Evolutionary conservation across 1,140 invertebrate genomes (phyloP).

Genomic region (Carcinoscorpius rotundicauda): DNA sequence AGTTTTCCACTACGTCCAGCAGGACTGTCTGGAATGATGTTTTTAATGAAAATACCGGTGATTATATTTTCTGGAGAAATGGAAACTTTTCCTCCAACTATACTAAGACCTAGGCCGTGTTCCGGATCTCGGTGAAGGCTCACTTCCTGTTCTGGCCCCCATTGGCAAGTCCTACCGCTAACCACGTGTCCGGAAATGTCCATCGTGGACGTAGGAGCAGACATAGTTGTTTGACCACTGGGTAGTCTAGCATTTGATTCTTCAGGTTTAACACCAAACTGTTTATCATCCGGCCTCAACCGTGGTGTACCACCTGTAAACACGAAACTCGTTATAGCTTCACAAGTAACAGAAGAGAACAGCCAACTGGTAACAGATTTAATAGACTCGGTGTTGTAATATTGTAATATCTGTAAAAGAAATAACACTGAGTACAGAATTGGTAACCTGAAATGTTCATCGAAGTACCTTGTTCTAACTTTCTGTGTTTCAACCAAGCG

Average conservation of each 20-base stretch:
- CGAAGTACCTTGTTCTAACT: neutral
- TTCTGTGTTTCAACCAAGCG: slow-evolving; percentile 2
- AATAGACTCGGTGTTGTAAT: no score
- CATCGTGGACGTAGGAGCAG: no score
- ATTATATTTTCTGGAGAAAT: slow-evolving; percentile 39
- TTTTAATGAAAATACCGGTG: slow-evolving; percentile 96
- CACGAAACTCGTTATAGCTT: no score
- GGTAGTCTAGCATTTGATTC: no score
- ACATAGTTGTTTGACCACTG: no score
- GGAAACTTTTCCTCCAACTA: slow-evolving; percentile 86
- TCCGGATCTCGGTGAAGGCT: slow-evolving; percentile 54
- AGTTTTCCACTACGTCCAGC: slow-evolving; percentile 75
- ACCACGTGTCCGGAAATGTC: no score
- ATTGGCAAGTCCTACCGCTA: slow-evolving; percentile 40
- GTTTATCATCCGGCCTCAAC: no score
- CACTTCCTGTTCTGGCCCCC: slow-evolving; percentile 70
- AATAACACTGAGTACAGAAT: neutral
- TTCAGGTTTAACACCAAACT: no score
- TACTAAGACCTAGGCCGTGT: slow-evolving; percentile 81
- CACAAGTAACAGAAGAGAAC: no score
- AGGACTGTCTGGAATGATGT: slow-evolving; percentile 88
- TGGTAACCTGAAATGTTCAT: neutral
- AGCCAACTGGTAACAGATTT: no score
- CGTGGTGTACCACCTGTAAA: no score
- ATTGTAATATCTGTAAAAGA: neutral